Conservation (phyloP, 2,888 invertebrate species). For the Psylliodes chrysocephalus region DNA sequence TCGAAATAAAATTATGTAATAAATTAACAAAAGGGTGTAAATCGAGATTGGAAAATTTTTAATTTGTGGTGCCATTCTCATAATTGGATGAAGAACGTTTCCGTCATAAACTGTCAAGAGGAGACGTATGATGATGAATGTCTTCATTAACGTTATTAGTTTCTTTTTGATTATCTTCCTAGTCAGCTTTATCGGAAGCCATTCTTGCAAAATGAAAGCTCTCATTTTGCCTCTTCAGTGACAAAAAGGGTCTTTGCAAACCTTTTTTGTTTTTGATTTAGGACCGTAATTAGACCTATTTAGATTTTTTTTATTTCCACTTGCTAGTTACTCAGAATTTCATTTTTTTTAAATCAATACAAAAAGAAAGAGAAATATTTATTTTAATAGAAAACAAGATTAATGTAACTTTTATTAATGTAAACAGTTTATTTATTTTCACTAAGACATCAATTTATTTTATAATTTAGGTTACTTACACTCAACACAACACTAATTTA, state of each 20-base stretch:
- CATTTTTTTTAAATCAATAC: too few species aligned
- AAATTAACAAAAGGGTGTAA: not conserved
- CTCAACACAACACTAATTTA: too few species aligned
- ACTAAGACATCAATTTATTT: too few species aligned
- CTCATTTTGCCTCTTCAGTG: not conserved
- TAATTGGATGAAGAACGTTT: conserved; percentile 10
- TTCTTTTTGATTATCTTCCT: not conserved
- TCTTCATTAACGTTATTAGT: conserved; percentile 12
- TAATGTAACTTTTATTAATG: too few species aligned
- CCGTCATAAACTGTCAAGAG: conserved; percentile 9
- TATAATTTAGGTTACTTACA: too few species aligned
- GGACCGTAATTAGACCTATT: too few species aligned
- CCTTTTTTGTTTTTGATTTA: not conserved
- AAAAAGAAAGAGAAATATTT: too few species aligned
- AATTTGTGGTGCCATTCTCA: conserved; percentile 1
- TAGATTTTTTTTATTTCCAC: too few species aligned
- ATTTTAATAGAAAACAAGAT: too few species aligned
- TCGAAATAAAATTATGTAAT: not conserved
- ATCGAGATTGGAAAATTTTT: not conserved
- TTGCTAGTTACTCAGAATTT: too few species aligned
- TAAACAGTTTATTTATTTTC: too few species aligned
- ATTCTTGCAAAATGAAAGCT: not conserved
- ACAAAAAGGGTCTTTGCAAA: not conserved
- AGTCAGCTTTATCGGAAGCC: not conserved
- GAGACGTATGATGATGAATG: conserved; percentile 15